Conservation (phyloP, 2,113 vertebrate species). For the Bagarius yarrelli region DNA sequence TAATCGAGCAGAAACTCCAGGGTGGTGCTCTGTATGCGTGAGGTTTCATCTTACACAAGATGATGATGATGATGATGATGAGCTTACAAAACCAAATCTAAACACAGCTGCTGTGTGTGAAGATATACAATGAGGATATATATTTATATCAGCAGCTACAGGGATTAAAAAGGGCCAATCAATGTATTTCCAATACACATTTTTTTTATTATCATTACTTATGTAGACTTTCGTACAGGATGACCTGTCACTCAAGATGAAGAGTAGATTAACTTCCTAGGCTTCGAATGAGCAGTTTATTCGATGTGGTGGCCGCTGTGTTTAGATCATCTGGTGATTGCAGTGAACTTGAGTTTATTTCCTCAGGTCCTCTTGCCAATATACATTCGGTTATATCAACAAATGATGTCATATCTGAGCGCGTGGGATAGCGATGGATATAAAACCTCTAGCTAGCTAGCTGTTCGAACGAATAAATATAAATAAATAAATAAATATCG, state of each 20-base stretch:
- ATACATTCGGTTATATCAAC: not conserved
- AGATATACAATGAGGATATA: not conserved
- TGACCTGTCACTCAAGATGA: not conserved
- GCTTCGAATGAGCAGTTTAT: not conserved
- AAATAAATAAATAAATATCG: no score
- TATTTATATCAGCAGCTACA: not conserved
- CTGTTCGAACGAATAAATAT: no score
- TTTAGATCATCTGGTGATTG: not conserved
- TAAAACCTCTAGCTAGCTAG: no score
- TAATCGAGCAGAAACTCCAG: not conserved
- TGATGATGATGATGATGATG: not conserved
- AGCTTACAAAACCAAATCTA: not conserved
- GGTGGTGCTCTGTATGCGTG: not conserved
- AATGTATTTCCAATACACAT: conserved; percentile 1
- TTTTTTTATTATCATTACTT: not conserved
- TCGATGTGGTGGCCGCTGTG: not conserved
- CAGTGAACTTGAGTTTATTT: not conserved
- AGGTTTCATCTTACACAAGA: not conserved
- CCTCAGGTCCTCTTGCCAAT: no score
- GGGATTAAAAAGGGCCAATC: not conserved
- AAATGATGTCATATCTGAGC: no score
- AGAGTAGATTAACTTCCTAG: not conserved
- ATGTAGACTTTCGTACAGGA: not conserved
- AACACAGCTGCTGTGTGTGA: not conserved
- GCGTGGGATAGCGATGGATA: no score